Evolutionary conservation across 2,888 invertebrate genomes (phyloP), one percentile per base, ranked within the genome.

Genomic region (Xestobium rufovillosum): DNA sequence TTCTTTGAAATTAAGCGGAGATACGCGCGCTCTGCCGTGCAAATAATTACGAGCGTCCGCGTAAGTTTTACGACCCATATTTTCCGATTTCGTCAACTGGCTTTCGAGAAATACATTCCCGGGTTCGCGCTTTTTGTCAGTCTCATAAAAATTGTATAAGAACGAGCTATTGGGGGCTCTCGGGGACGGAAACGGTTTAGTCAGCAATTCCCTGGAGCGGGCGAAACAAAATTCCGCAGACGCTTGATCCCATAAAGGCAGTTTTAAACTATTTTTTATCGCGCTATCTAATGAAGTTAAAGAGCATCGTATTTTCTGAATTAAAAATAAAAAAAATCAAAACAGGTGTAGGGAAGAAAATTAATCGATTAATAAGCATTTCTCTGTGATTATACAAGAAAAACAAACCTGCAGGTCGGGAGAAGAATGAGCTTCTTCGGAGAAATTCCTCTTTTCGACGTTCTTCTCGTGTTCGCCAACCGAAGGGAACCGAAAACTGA

Each of bases 341-440:
- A 41, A 37, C 17, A 47, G 41, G 31, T 17, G 47, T 45, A 46
- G 33, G 32, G 43, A 47, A 40, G 39, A 19, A n/a, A n/a, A n/a
- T n/a, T n/a, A n/a, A n/a, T n/a, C n/a, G n/a, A n/a, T n/a, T n/a
- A n/a, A n/a, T n/a, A n/a, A n/a, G n/a, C n/a, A n/a, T n/a, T n/a
- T n/a, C n/a, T n/a, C n/a, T n/a, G 42, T 39, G 30, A 41, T 36
- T 28, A 31, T 17, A 25, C 26, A 31, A n/a, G 6, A 34, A 37
- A 28, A 31, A 53, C 61, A 59, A 71, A 90, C 91, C 80, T 91
- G 90, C 56, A 92, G 80, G 62, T 91, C 88, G 8, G 85, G 84
- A 47, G 90, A 83, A 56, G 78, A 71, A 50, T 86, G 79, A 10
- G 87, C 82, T 69, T 92, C 91, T 55, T 92, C 90, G 26, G 89